Evolutionary conservation across 1,140 invertebrate genomes (phyloP).

Genomic region (Platyscapa corneri): DNA sequence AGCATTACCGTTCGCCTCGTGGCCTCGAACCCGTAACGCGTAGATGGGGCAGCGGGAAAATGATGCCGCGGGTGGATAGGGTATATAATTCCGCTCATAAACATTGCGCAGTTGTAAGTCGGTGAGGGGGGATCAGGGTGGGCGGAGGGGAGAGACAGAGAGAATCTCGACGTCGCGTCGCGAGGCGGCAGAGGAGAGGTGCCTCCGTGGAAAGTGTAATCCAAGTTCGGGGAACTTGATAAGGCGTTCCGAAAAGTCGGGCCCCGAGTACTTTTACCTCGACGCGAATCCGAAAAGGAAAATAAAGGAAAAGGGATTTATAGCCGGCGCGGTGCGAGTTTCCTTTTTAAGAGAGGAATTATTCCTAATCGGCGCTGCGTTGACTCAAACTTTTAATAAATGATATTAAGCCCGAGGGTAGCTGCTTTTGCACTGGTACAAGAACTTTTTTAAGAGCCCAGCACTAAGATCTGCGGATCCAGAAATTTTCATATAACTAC

Average conservation of each 20-base stretch:
- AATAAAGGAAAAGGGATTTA: slow-evolving; percentile 2
- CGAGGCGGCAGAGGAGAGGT: neutral
- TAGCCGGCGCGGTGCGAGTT: neutral
- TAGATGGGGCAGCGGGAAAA: neutral
- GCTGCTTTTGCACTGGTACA: neutral
- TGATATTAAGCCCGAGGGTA: neutral
- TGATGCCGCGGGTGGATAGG: slow-evolving; percentile 27
- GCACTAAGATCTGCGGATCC: no score
- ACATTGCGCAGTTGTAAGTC: neutral
- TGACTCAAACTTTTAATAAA: slow-evolving; percentile 25
- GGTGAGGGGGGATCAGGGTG: neutral
- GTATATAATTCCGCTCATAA: slow-evolving; percentile 32
- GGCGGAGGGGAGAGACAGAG: no score
- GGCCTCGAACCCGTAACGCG: slow-evolving; percentile 5
- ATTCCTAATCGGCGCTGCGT: slow-evolving; percentile 4
- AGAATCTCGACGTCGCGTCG: neutral
- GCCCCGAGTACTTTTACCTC: neutral
- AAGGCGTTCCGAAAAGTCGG: slow-evolving; percentile 21
- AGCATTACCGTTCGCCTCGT: neutral
- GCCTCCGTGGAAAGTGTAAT: slow-evolving; percentile 19
- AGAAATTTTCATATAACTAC: no score
- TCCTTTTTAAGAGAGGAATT: slow-evolving; percentile 10
- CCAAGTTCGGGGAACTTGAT: slow-evolving; percentile 44
- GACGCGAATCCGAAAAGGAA: slow-evolving; percentile 1
- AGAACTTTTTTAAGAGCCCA: no score